phyloP scores from a whole-genome alignment of 1,140 invertebrate genomes.

The Holcopasites calliopsidis region DNA sequence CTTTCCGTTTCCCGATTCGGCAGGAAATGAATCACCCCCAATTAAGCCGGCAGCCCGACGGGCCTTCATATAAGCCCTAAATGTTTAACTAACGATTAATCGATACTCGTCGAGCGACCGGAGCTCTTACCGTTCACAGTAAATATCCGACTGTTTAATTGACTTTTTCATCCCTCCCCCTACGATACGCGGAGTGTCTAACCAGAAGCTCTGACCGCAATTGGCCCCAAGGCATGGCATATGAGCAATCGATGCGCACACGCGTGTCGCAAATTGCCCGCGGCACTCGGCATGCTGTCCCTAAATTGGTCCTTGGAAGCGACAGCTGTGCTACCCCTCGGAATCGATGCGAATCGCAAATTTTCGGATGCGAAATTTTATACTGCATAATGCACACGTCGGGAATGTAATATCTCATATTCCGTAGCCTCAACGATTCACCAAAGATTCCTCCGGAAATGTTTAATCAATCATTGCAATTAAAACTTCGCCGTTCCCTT shows the following conservation, averaged over 20 bases:
- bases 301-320: not conserved
- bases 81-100: conserved; percentile 31
- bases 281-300: not conserved
- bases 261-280: not conserved
- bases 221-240: not conserved
- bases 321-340: not conserved
- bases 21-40: conserved; percentile 35
- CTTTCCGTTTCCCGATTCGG: conserved; percentile 28
- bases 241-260: not conserved
- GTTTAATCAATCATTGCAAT: too few relatives aligned
- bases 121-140: not conserved
- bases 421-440: too few relatives aligned
- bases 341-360: not conserved
- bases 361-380: not conserved
- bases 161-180: not conserved
- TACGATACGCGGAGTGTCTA: too few relatives aligned
- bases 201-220: not conserved
- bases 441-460: too few relatives aligned
- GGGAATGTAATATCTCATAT: too few relatives aligned
- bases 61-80: conserved; percentile 18
- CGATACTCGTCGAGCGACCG: not conserved
- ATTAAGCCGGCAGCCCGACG: conserved; percentile 23
- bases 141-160: not conserved
- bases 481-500: too few relatives aligned
- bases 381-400: not conserved